Conservation (phyloP, 35 echinoderm and acorn worm species). For the Stichopus chloronotus region DNA sequence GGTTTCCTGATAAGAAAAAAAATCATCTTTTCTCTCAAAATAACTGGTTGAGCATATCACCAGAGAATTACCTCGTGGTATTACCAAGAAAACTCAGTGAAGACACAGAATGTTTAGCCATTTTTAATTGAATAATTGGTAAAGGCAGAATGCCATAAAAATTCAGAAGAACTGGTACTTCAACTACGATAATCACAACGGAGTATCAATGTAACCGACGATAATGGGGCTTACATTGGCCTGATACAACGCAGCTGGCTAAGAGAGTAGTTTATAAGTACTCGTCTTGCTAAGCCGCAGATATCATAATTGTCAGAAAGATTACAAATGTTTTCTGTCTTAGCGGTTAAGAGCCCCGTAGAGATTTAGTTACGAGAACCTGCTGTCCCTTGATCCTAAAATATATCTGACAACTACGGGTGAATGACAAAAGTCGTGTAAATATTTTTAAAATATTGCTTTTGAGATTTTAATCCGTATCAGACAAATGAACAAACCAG, state of each 20-base stretch:
- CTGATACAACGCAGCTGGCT: not conserved
- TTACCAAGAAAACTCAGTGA: too few relatives aligned
- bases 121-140: too few relatives aligned
- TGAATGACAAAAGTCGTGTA: conserved; percentile 48
- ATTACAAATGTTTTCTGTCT: conserved; percentile 52
- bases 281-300: not conserved
- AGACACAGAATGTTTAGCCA: too few relatives aligned
- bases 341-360: conserved; percentile 13
- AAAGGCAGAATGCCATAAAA: too few relatives aligned
- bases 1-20: too few relatives aligned
- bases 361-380: conserved; percentile 48
- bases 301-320: conserved; percentile 39
- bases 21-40: too few relatives aligned
- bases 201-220: too few relatives aligned
- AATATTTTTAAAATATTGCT: conserved; percentile 50
- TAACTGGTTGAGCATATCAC: too few relatives aligned
- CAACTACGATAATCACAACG: too few relatives aligned
- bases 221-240: too few relatives aligned
- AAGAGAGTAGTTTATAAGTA: not conserved
- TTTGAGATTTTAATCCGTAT: conserved; percentile 6
- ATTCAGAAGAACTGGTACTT: too few relatives aligned
- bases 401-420: not conserved
- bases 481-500: not conserved
- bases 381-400: not conserved
- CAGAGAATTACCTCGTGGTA: too few relatives aligned